Conservation (phyloP, 2,888 invertebrate genomes). For the Melanargia galathea region DNA sequence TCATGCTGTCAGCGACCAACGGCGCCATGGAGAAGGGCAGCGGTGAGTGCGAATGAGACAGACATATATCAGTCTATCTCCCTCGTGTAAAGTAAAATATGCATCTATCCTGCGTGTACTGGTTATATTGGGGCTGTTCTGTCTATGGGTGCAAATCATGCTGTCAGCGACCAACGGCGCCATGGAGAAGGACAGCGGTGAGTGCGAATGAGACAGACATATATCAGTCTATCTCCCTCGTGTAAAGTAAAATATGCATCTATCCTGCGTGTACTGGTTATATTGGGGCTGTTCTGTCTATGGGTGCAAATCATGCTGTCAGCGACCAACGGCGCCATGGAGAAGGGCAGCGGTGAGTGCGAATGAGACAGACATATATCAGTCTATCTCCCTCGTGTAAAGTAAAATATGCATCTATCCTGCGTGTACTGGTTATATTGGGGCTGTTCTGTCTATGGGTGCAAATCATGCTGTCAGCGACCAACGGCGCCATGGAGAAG, state of each 20-base stretch:
- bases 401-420: slow-evolving; percentile 69
- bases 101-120: slow-evolving; percentile 68
- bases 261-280: slow-evolving; percentile 67
- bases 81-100: slow-evolving; percentile 54
- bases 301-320: slow-evolving; percentile 79
- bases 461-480: slow-evolving; percentile 75
- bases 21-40: slow-evolving; percentile 63
- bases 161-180: slow-evolving; percentile 61
- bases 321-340: slow-evolving; percentile 61
- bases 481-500: slow-evolving; percentile 60
- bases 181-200: slow-evolving; percentile 66
- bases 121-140: slow-evolving; percentile 67
- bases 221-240: background rate
- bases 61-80: background rate
- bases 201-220: slow-evolving; percentile 33
- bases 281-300: slow-evolving; percentile 67
- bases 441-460: slow-evolving; percentile 72
- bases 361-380: background rate
- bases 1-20: slow-evolving; percentile 68
- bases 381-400: slow-evolving; percentile 42
- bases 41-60: slow-evolving; percentile 49
- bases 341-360: slow-evolving; percentile 62
- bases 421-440: slow-evolving; percentile 67
- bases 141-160: slow-evolving; percentile 76
- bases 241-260: slow-evolving; percentile 68